Percentiles rank a stretch among this genome's conserved stretches.
These are phyloP conservation scores for Drosophila niveifrons DNA, from an alignment of 2,888 invertebrate species.

Conservation along the genomic window DNA sequence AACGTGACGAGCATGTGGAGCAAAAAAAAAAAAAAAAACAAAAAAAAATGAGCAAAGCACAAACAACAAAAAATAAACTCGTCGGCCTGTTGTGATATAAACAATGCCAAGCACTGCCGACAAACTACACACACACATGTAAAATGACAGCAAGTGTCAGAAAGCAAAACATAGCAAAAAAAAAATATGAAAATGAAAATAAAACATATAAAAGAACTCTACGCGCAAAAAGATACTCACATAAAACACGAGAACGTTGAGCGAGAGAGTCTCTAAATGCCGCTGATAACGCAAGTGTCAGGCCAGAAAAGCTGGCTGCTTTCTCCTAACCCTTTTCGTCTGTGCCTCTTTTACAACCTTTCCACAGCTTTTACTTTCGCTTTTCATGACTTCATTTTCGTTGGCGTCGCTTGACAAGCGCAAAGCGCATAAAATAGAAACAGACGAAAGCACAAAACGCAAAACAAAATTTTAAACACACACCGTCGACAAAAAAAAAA, in stretches of 20 bases:
- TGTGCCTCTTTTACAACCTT: slow-evolving; percentile 28
- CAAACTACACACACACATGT: slow-evolving; percentile 45
- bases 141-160: slow-evolving; percentile 64
- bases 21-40: slow-evolving; percentile 40
- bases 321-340: not conserved
- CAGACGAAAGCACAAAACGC: slow-evolving; percentile 30
- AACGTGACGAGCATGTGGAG: slow-evolving; percentile 64
- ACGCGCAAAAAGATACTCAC: not conserved
- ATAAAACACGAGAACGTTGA: not conserved
- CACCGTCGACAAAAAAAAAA: slow-evolving; percentile 4
- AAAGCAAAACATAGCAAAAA: slow-evolving; percentile 59
- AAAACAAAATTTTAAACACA: slow-evolving; percentile 16
- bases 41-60: slow-evolving; percentile 31
- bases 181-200: slow-evolving; percentile 49
- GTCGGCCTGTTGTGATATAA: slow-evolving; percentile 58
- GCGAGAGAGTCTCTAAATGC: slow-evolving; percentile 37
- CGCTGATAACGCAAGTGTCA: slow-evolving; percentile 60
- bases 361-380: slow-evolving; percentile 51
- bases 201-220: slow-evolving; percentile 40
- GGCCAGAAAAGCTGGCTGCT: slow-evolving; percentile 1
- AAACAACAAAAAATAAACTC: slow-evolving; percentile 41
- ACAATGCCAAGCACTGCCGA: slow-evolving; percentile 59
- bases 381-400: slow-evolving; percentile 66
- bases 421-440: slow-evolving; percentile 53
- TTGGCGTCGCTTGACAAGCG: slow-evolving; percentile 47